A percentile compares a stretch with the other conserved stretches of the same genome.
phyloP scores from a whole-genome alignment of 2,888 invertebrate species.

The Sphaerophoria rueppellii region DNA sequence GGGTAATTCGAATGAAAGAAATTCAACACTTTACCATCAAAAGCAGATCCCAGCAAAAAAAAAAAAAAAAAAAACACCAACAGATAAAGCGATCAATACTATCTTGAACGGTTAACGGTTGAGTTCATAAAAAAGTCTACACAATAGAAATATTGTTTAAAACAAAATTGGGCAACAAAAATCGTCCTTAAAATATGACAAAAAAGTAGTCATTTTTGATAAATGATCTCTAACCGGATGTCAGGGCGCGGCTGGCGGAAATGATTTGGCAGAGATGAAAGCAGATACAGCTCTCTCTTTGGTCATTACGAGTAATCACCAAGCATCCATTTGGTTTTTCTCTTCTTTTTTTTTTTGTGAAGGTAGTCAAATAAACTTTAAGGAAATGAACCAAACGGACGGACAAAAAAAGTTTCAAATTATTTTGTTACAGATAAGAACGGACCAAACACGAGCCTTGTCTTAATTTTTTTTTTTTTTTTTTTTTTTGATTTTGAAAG shows the following conservation, averaged over 20 bases:
- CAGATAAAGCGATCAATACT: conserved; percentile 41
- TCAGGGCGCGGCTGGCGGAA: background rate
- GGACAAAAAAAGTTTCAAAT: conserved; percentile 23
- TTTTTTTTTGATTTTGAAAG: no score
- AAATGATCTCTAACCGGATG: conserved; percentile 19
- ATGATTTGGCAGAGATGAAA: background rate
- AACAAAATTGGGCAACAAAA: background rate
- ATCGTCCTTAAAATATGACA: background rate
- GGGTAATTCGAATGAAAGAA: background rate
- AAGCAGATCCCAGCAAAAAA: background rate
- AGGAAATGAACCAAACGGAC: conserved; percentile 4
- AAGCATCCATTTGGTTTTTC: conserved; percentile 31
- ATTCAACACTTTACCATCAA: conserved; percentile 9
- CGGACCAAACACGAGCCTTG: background rate
- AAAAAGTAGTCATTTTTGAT: conserved; percentile 18
- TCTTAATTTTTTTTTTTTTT: background rate
- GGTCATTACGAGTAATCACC: conserved; percentile 59
- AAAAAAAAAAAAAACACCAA: background rate
- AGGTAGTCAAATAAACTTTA: conserved; percentile 3
- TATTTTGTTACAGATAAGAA: conserved; percentile 13
- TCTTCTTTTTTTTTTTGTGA: background rate
- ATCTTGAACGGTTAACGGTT: conserved; percentile 40
- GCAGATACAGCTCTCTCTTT: background rate
- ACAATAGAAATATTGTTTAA: conserved; percentile 17
- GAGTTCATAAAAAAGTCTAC: conserved; percentile 38